These are phyloP conservation scores for Sula dactylatra DNA, from an alignment of 2,113 vertebrate species.

Conservation along the genomic window DNA sequence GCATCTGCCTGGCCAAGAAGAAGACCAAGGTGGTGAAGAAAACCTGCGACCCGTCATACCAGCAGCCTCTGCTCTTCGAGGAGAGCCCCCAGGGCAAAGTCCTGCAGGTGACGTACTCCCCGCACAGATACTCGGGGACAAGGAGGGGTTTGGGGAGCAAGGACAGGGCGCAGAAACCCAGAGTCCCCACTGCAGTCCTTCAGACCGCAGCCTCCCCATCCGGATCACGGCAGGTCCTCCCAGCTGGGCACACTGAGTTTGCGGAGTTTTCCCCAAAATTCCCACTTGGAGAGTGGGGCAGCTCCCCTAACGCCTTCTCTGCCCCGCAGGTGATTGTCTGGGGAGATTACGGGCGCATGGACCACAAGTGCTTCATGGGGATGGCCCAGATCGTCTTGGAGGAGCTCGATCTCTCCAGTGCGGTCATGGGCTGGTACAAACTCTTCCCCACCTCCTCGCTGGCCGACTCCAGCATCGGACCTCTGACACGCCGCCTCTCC, in stretches of 20 bases:
- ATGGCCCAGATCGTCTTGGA: conserved; percentile 98
- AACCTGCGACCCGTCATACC: conserved; percentile 90
- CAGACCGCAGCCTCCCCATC: not conserved
- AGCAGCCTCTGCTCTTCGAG: conserved; percentile 94
- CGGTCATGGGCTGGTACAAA: conserved; percentile 94
- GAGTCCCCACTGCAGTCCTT: not conserved
- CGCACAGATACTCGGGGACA: rapidly evolving
- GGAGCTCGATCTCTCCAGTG: conserved; percentile 91
- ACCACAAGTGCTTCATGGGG: conserved; percentile 99
- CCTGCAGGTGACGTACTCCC: conserved; percentile 81
- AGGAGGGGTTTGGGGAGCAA: not conserved
- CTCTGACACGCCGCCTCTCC: conserved; percentile 91
- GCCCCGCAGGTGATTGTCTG: conserved; percentile 89
- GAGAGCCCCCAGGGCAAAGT: conserved; percentile 96
- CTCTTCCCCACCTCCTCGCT: conserved; percentile 97
- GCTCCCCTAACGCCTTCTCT: not conserved
- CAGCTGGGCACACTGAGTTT: rapidly evolving
- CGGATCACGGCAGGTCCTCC: rapidly evolving
- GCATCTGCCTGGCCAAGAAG: conserved; percentile 93
- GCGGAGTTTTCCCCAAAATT: rapidly evolving
- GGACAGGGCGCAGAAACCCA: not conserved
- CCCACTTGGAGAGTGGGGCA: rapidly evolving
- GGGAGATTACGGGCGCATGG: conserved; percentile 98
- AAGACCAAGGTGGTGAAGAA: conserved; percentile 95
- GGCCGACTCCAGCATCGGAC: conserved; percentile 93